These are phyloP conservation scores for Rhinogobio ventralis DNA, from an alignment of 2,797 vertebrate genomes.

Conservation along the genomic window DNA sequence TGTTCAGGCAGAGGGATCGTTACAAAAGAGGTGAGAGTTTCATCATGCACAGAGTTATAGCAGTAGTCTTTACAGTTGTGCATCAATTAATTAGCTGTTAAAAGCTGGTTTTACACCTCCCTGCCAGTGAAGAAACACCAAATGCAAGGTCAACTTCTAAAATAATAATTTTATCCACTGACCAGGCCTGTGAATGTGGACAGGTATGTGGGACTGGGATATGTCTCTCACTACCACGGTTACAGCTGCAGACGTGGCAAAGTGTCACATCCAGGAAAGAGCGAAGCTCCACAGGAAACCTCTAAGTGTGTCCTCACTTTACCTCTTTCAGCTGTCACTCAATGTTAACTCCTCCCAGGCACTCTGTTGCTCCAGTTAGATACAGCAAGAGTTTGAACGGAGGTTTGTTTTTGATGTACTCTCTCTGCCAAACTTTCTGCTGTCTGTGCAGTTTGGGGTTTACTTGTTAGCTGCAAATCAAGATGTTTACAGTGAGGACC, in stretches of 20 bases:
- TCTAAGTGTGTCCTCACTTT: slow-evolving; percentile 59
- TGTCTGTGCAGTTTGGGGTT: not conserved
- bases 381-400: slow-evolving; percentile 25
- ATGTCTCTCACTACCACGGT: slow-evolving; percentile 36
- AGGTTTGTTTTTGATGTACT: slow-evolving; percentile 36
- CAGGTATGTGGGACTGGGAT: slow-evolving; percentile 49
- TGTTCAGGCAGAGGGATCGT: not conserved
- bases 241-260: slow-evolving; percentile 63
- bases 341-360: slow-evolving; percentile 35
- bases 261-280: slow-evolving; percentile 57
- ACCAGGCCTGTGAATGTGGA: slow-evolving; percentile 14
- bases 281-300: slow-evolving; percentile 49
- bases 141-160: not conserved
- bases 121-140: not conserved
- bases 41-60: not conserved
- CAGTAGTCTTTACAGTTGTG: not conserved
- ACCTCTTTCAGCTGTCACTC: slow-evolving; percentile 50
- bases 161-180: not conserved
- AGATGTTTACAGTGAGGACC: slow-evolving; percentile 1
- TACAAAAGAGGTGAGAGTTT: not conserved
- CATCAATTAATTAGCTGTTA: not conserved
- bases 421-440: slow-evolving; percentile 12
- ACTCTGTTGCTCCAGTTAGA: slow-evolving; percentile 18
- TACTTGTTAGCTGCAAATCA: slow-evolving; percentile 7
- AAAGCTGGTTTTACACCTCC: not conserved